Percentiles rank a stretch among this genome's conserved stretches.
These are phyloP conservation scores for Proisotoma minuta DNA, from an alignment of 2,888 invertebrate genomes.

Conservation along the genomic window DNA sequence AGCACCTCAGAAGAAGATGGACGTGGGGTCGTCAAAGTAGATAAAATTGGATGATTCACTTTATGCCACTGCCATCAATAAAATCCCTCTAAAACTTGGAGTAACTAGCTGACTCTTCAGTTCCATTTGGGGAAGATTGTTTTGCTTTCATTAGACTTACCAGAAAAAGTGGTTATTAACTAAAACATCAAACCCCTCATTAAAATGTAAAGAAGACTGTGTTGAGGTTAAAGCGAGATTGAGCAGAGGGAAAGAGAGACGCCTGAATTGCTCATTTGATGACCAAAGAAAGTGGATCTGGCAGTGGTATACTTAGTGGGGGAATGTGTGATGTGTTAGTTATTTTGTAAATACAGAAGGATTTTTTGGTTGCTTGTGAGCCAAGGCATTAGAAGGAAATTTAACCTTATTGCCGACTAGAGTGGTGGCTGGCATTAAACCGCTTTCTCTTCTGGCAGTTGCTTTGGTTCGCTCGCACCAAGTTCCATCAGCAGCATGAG, in stretches of 20 bases:
- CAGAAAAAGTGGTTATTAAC: neutral
- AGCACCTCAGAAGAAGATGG: neutral
- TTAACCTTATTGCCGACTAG: neutral
- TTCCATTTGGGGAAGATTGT: neutral
- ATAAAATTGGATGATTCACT: conserved; percentile 13
- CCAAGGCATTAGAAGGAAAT: neutral
- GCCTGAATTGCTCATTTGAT: neutral
- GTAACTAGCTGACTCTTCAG: neutral
- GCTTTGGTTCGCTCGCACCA: neutral
- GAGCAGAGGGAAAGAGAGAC: neutral
- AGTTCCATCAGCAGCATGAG: neutral
- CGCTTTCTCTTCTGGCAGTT: neutral
- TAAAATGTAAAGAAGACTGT: neutral
- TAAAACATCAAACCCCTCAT: neutral
- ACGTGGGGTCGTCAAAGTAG: conserved; percentile 4
- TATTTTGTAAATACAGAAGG: neutral
- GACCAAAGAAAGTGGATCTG: neutral
- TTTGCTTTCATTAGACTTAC: neutral
- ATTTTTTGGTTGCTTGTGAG: neutral
- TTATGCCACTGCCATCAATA: neutral
- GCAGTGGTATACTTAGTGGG: too few species aligned
- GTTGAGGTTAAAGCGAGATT: too few species aligned
- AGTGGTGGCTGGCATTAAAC: neutral
- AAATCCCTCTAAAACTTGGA: neutral
- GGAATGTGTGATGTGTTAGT: conserved; percentile 3